These are phyloP conservation scores for Epizoanthus rinbou DNA, from an alignment of 92 coral and sea anemone species.

Conservation along the genomic window DNA sequence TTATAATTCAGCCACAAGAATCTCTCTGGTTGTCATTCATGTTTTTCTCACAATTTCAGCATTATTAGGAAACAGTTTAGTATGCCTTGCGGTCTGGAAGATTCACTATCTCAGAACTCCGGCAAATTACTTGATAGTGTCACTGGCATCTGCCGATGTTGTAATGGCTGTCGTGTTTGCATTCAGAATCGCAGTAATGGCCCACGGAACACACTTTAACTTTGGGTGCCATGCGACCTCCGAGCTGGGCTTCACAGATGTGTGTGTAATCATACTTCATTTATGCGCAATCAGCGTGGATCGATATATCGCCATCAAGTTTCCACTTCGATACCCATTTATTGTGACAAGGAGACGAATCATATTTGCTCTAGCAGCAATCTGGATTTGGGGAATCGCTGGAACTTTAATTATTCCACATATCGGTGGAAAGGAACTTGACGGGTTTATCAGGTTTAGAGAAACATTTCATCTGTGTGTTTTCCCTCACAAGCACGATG, in stretches of 20 bases:
- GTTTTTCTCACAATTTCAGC: constrained; percentile 46
- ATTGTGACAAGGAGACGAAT: constrained; percentile 49
- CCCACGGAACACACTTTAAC: constrained; percentile 11
- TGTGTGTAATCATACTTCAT: constrained; percentile 62
- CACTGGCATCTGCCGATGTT: constrained; percentile 60
- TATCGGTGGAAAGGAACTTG: constrained; percentile 41
- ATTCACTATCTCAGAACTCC: constrained; percentile 54
- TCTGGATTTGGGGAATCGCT: constrained; percentile 44
- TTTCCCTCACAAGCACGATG: constrained; percentile 19
- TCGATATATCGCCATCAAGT: constrained; percentile 58
- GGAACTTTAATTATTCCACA: constrained; percentile 59
- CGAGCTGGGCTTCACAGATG: constrained; percentile 48
- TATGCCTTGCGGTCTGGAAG: constrained; percentile 56
- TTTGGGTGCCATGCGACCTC: constrained; percentile 61
- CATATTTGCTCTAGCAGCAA: constrained; percentile 12
- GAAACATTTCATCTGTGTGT: constrained; percentile 67
- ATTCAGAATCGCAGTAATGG: constrained; percentile 44
- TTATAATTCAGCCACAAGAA: too few relatives aligned
- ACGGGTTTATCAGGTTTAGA: constrained; percentile 59
- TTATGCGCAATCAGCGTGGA: constrained; percentile 55
- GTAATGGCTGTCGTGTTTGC: constrained; percentile 57
- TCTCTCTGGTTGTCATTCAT: constrained; percentile 36
- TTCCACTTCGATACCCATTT: constrained; percentile 60
- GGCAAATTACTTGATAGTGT: constrained; percentile 51
- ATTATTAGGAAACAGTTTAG: constrained; percentile 50